Evolutionary conservation across 2,888 invertebrate species (phyloP).

Genomic region (Acleris cristana): DNA sequence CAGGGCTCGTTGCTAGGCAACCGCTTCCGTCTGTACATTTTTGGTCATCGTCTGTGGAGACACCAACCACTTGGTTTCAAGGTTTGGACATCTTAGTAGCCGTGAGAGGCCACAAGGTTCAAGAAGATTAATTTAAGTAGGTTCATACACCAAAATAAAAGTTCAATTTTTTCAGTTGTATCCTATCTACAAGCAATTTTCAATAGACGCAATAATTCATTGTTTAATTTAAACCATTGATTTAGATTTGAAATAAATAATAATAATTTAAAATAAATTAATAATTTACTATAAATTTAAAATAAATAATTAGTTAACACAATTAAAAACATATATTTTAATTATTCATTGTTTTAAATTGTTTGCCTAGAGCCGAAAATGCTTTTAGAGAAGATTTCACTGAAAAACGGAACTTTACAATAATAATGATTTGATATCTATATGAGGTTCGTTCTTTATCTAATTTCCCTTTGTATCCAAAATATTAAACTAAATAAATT

Average conservation of each 20-base stretch:
- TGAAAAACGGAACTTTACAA: constrained; percentile 20
- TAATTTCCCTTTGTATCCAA: too few species aligned
- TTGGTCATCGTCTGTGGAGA: constrained; percentile 76
- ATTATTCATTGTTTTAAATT: not conserved
- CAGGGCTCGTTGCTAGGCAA: constrained; percentile 59
- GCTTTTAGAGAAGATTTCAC: constrained; percentile 28
- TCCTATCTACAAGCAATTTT: constrained; percentile 21
- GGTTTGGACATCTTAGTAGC: too few species aligned
- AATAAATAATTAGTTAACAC: constrained; percentile 23
- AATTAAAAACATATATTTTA: constrained; percentile 1
- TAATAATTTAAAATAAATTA: constrained; percentile 35
- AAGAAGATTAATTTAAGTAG: too few species aligned
- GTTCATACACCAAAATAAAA: not conserved
- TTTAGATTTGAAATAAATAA: constrained; percentile 28
- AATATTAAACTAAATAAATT: too few species aligned
- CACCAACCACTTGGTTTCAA: constrained; percentile 42
- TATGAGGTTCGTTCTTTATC: too few species aligned
- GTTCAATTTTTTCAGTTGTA: constrained; percentile 13
- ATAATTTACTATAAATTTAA: constrained; percentile 23
- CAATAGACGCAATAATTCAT: not conserved
- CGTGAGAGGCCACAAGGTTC: constrained; percentile 48
- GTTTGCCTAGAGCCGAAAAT: constrained; percentile 1
- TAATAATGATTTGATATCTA: not conserved
- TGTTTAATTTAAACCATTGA: constrained; percentile 5
- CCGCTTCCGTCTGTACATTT: constrained; percentile 62